Conservation (phyloP, 2,888 invertebrate genomes). For the Petrophora chlorosata region DNA sequence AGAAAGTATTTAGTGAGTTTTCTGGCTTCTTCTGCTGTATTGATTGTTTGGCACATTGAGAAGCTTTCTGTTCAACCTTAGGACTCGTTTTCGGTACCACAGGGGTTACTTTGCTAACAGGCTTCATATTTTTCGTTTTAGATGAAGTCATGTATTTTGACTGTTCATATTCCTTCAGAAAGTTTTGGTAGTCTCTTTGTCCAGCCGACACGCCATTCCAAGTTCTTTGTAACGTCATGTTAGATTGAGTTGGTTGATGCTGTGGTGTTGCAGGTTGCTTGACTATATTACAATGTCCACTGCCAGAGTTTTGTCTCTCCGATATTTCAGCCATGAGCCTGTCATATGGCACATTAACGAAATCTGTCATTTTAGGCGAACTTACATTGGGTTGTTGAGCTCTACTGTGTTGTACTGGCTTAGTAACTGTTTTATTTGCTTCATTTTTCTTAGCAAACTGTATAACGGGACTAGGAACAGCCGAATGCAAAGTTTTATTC, state of each 20-base stretch:
- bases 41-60: constrained; percentile 59
- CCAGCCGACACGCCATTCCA: constrained; percentile 20
- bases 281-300: not conserved
- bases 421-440: constrained; percentile 7
- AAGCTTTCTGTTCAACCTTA: constrained; percentile 41
- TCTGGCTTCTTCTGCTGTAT: constrained; percentile 57
- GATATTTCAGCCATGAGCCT: constrained; percentile 21
- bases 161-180: constrained; percentile 55
- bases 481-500: not conserved
- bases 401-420: not conserved
- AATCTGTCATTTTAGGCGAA: constrained; percentile 16
- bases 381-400: not conserved
- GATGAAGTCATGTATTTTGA: constrained; percentile 6
- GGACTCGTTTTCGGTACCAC: constrained; percentile 34
- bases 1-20: constrained; percentile 67
- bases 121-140: constrained; percentile 42
- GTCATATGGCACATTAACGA: constrained; percentile 15
- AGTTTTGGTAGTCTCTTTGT: constrained; percentile 49
- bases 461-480: constrained; percentile 31
- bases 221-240: constrained; percentile 7
- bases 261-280: constrained; percentile 1
- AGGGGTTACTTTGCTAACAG: constrained; percentile 40
- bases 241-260: not conserved
- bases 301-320: constrained; percentile 8
- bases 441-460: constrained; percentile 34